A percentile compares a stretch with the other conserved stretches of the same genome.
These are phyloP conservation scores for Amyelois transitella DNA, from an alignment of 1,140 invertebrate genomes.

Conservation along the genomic window DNA sequence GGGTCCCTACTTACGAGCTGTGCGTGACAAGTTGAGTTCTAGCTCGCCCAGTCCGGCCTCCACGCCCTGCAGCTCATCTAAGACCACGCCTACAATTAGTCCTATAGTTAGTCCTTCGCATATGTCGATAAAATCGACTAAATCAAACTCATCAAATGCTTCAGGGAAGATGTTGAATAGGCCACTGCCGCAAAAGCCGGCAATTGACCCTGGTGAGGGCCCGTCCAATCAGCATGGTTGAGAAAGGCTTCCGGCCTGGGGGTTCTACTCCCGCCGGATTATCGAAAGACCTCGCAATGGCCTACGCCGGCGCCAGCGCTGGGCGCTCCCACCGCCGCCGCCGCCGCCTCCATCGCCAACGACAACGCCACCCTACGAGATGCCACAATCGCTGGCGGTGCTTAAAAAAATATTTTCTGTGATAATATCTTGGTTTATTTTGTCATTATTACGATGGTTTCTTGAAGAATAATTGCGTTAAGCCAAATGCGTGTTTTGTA, in stretches of 20 bases:
- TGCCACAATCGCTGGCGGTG: neutral
- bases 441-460: constrained; percentile 22
- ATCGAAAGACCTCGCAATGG: neutral
- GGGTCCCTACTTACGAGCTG: constrained; percentile 59
- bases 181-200: constrained; percentile 81
- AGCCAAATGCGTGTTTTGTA: constrained; percentile 49
- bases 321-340: constrained; percentile 5
- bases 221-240: constrained; percentile 45
- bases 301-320: constrained; percentile 3
- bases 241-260: constrained; percentile 13
- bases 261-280: constrained; percentile 7
- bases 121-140: constrained; percentile 39
- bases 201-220: constrained; percentile 60
- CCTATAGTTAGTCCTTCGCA: constrained; percentile 19
- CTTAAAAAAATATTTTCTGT: constrained; percentile 61
- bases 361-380: neutral
- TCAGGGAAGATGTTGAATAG: constrained; percentile 78
- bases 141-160: constrained; percentile 64
- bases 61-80: neutral
- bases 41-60: constrained; percentile 12
- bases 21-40: constrained; percentile 46
- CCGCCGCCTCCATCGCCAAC: neutral
- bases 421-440: constrained; percentile 65
- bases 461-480: constrained; percentile 35
- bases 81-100: constrained; percentile 7